Percentiles rank a stretch among this genome's conserved stretches.
These are phyloP conservation scores for Campoplex nolae DNA, from an alignment of 2,888 invertebrate species.

Conservation along the genomic window DNA sequence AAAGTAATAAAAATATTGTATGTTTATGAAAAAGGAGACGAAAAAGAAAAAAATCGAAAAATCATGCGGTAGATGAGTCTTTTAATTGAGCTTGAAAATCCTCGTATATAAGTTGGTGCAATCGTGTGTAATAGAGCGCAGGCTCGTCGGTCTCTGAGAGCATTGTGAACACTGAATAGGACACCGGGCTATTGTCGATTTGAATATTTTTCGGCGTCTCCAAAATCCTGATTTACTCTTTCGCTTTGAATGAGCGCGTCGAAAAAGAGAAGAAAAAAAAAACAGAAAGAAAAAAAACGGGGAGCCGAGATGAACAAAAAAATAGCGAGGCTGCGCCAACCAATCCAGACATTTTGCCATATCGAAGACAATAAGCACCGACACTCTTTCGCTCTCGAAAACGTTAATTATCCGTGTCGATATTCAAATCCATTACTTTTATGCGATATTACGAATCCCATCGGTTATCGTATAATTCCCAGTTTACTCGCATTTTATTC, in stretches of 20 bases:
- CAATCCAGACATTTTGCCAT: constrained; percentile 45
- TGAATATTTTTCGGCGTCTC: constrained; percentile 58
- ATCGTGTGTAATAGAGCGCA: constrained; percentile 64
- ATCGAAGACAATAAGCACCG: constrained; percentile 49
- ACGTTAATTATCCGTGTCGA: constrained; percentile 46
- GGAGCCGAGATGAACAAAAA: constrained; percentile 5
- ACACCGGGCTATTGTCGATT: constrained; percentile 69
- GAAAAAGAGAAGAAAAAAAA: background rate
- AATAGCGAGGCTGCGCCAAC: constrained; percentile 7
- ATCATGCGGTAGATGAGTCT: constrained; percentile 1
- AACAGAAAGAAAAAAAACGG: background rate
- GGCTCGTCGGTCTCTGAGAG: constrained; percentile 43
- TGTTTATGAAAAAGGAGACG: background rate
- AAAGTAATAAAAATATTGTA: background rate
- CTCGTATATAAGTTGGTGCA: background rate
- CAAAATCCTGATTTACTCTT: constrained; percentile 48
- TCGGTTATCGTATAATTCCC: constrained; percentile 9
- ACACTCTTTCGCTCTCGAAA: background rate
- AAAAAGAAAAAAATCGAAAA: background rate
- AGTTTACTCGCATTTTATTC: background rate
- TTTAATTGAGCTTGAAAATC: constrained; percentile 18
- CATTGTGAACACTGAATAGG: constrained; percentile 74
- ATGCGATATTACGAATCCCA: background rate
- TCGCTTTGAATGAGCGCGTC: background rate
- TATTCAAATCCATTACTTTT: background rate